Evolutionary conservation across 2,113 vertebrate genomes (phyloP).

Genomic region (Anarrhichthys ocellatus): DNA sequence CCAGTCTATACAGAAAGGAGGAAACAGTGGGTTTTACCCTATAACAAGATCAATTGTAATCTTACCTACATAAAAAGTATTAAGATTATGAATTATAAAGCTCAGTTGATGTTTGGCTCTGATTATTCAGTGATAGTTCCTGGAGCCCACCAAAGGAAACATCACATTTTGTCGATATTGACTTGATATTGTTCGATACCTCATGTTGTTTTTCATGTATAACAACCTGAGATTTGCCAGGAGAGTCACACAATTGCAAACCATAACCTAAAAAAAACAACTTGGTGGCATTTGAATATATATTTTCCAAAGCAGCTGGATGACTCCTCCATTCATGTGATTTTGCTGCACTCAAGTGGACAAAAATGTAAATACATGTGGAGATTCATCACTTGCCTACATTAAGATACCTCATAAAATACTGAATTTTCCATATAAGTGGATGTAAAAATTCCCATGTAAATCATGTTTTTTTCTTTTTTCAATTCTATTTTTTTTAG

Average conservation of each 20-base stretch:
- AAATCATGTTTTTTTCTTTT: neutral
- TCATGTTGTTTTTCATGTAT: neutral
- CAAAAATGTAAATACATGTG: slow-evolving; percentile 19
- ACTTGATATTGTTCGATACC: too few species aligned
- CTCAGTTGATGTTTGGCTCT: neutral
- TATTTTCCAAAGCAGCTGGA: neutral
- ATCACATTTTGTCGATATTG: neutral
- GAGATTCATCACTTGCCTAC: neutral
- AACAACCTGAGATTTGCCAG: neutral
- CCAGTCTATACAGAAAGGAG: neutral
- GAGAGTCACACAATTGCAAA: neutral
- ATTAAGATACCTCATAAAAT: neutral
- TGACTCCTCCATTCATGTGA: neutral
- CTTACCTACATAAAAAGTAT: neutral
- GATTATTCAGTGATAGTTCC: neutral
- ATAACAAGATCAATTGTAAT: neutral
- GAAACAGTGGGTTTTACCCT: neutral
- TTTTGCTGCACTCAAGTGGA: slow-evolving; percentile 59
- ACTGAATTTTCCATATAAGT: neutral
- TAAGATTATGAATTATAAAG: neutral
- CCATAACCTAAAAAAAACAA: neutral
- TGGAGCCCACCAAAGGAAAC: neutral
- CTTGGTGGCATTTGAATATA: neutral
- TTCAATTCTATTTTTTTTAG: too few species aligned
- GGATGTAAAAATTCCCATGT: neutral